phyloP scores from a whole-genome alignment of 1,140 invertebrate species.

The Platorchestia sp. region DNA sequence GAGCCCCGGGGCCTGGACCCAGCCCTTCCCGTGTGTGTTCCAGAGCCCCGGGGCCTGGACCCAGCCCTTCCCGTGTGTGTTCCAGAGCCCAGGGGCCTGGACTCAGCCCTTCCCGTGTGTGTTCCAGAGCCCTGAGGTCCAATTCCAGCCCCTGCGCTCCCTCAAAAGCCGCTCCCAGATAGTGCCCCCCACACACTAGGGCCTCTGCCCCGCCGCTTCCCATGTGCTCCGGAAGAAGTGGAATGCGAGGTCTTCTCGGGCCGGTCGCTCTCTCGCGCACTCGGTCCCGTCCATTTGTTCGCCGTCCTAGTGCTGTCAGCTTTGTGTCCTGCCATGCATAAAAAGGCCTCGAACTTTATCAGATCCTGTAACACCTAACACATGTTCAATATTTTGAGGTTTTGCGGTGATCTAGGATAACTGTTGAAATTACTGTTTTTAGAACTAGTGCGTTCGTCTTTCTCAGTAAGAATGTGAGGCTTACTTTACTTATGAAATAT shows the following conservation, averaged over 20 bases:
- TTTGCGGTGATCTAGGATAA: background rate
- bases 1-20: background rate
- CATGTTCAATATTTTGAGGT: background rate
- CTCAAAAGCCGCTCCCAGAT: slow-evolving; percentile 30
- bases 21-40: too few species aligned
- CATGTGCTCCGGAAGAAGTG: slow-evolving; percentile 43
- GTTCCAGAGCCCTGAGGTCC: background rate
- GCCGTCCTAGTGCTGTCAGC: background rate
- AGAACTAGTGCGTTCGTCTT: background rate
- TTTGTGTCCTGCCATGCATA: background rate
- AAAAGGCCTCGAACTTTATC: slow-evolving; percentile 3
- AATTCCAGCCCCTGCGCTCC: slow-evolving; percentile 5
- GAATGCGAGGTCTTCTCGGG: slow-evolving; percentile 46
- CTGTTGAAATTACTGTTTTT: background rate
- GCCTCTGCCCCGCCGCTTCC: slow-evolving; percentile 14
- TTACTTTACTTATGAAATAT: background rate
- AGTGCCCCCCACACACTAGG: background rate
- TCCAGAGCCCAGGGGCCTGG: background rate
- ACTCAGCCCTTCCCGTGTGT: background rate
- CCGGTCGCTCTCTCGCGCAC: background rate
- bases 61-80: background rate
- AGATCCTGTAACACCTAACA: background rate
- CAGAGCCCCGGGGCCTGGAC: too few species aligned
- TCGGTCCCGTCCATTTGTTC: background rate
- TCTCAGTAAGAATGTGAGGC: background rate